Conservation (phyloP, 2,113 vertebrate genomes). For the Thermophis baileyi region DNA sequence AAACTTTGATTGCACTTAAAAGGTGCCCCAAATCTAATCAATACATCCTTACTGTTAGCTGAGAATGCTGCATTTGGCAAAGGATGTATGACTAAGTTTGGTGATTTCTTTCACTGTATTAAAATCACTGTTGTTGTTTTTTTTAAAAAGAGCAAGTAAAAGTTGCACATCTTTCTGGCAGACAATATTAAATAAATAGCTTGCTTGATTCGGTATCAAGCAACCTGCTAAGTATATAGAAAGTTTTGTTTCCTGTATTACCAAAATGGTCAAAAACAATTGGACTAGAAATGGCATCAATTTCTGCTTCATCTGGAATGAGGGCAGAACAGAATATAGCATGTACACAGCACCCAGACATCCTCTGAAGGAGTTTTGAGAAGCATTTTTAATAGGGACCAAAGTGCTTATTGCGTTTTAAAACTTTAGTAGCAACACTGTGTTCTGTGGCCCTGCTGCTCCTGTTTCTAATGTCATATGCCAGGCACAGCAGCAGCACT, state of each 20-base stretch:
- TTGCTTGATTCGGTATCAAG: neutral
- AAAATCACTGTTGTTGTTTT: neutral
- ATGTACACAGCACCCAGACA: neutral
- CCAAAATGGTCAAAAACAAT: neutral
- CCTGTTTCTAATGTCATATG: neutral
- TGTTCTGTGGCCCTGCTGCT: neutral
- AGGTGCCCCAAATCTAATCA: neutral
- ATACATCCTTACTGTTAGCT: neutral
- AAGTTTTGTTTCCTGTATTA: neutral
- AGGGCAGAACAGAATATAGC: neutral
- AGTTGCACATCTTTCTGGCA: neutral
- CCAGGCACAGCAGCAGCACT: neutral
- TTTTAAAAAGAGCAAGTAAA: neutral
- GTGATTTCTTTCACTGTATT: neutral
- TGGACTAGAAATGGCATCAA: neutral
- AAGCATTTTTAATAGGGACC: neutral
- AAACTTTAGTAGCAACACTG: neutral
- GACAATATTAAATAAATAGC: neutral
- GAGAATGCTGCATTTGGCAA: neutral
- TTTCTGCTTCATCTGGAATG: neutral
- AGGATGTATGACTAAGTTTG: neutral
- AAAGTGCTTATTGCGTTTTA: neutral
- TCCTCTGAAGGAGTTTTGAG: neutral
- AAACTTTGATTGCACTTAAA: neutral
- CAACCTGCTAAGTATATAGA: neutral